Conservation (phyloP, 2,113 vertebrate species). For the Heterochromis multidens region DNA sequence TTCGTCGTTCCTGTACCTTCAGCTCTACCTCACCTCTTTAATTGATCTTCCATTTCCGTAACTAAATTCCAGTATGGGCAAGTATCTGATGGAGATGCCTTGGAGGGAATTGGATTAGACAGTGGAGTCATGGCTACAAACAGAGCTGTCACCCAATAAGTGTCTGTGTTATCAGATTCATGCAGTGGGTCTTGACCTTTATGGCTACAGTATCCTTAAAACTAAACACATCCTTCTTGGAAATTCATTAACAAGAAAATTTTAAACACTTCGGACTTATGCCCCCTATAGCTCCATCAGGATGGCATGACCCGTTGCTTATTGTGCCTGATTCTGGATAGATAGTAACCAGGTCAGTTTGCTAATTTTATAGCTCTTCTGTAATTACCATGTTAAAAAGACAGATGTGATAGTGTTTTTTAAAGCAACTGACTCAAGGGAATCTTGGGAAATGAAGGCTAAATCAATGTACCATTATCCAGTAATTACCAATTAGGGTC, state of each 20-base stretch:
- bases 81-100: conserved; percentile 12
- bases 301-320: neutral
- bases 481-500: neutral
- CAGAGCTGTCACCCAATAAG: neutral
- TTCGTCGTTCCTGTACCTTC: neutral
- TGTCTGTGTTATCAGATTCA: neutral
- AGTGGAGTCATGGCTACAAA: conserved; percentile 2
- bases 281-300: neutral
- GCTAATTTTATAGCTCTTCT: neutral
- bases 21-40: neutral
- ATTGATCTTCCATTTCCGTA: conserved; percentile 19
- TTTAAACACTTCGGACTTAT: neutral
- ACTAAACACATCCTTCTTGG: neutral
- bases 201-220: neutral
- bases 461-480: neutral
- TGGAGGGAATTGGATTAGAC: conserved; percentile 13
- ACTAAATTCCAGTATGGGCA: conserved; percentile 4
- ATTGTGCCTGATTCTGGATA: neutral
- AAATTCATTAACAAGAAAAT: neutral
- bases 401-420: neutral
- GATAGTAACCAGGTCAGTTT: neutral
- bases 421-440: neutral
- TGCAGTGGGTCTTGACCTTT: neutral
- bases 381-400: neutral
- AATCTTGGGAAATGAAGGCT: neutral